Conservation (phyloP, 2,888 invertebrate species). For the Priocnemis perturbator region DNA sequence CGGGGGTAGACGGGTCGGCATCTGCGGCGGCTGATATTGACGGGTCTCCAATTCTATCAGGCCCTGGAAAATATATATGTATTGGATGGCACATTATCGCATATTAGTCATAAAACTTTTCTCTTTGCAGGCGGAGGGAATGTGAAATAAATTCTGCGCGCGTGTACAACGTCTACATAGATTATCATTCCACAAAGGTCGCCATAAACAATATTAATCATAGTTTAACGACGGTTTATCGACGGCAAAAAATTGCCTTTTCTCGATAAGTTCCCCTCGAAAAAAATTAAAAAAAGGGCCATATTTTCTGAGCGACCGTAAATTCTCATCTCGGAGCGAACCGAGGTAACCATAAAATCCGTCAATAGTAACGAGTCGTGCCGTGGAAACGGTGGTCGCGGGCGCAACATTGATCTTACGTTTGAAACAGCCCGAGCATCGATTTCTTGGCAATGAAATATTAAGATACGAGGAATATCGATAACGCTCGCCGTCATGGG, state of each 20-base stretch:
- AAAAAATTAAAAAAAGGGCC: no score
- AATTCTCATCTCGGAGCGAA: no score
- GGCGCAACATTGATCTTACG: no score
- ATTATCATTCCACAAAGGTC: slow-evolving; percentile 45
- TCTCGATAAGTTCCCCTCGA: no score
- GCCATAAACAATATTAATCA: not conserved
- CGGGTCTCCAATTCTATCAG: slow-evolving; percentile 67
- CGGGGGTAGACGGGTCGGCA: slow-evolving; percentile 46
- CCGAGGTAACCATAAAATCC: no score
- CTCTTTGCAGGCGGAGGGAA: slow-evolving; percentile 24
- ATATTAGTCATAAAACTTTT: slow-evolving; percentile 69
- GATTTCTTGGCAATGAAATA: no score
- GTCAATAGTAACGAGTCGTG: no score
- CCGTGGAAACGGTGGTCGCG: no score
- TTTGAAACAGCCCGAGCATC: no score
- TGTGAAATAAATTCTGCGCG: slow-evolving; percentile 57
- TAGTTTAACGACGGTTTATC: not conserved
- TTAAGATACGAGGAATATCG: no score
- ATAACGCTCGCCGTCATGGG: no score
- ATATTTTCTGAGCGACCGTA: no score
- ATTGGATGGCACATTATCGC: slow-evolving; percentile 68
- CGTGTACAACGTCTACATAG: slow-evolving; percentile 56
- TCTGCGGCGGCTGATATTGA: slow-evolving; percentile 67
- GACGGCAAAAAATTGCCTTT: not conserved
- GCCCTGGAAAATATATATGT: slow-evolving; percentile 58